These are phyloP conservation scores for Salticus scenicus DNA, from an alignment of 2,888 invertebrate species.

Conservation along the genomic window DNA sequence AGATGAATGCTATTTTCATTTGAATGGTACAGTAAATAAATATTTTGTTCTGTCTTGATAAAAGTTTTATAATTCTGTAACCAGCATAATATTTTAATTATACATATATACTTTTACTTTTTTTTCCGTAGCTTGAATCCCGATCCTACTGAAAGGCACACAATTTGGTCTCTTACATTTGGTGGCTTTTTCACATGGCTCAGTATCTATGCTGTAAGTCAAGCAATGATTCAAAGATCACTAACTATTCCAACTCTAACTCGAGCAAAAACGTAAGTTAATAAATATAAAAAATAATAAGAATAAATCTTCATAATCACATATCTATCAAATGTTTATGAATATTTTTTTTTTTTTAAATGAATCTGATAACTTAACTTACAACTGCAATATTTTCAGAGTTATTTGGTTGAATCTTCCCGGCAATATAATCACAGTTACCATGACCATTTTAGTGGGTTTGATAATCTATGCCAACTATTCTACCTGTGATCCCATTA, in stretches of 20 bases:
- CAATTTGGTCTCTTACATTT: constrained; percentile 88
- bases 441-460: constrained; percentile 90
- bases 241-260: constrained; percentile 87
- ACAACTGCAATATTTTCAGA: constrained; percentile 78
- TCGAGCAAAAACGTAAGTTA: constrained; percentile 84
- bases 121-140: constrained; percentile 79
- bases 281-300: no score
- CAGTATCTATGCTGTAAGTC: constrained; percentile 93
- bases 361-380: no score
- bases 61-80: no score
- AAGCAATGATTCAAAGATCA: constrained; percentile 94
- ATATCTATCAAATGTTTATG: no score
- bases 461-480: constrained; percentile 89
- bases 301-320: no score
- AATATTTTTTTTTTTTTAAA: no score
- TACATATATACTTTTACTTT: background rate
- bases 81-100: no score
- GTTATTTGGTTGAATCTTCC: constrained; percentile 84
- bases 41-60: no score
- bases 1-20: no score
- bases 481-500: constrained; percentile 88
- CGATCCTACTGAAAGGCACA: constrained; percentile 88
- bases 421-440: constrained; percentile 86
- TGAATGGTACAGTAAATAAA: no score
- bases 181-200: constrained; percentile 95